Conservation (phyloP, 1,140 invertebrate species). For the Meloidogyne exigua region DNA sequence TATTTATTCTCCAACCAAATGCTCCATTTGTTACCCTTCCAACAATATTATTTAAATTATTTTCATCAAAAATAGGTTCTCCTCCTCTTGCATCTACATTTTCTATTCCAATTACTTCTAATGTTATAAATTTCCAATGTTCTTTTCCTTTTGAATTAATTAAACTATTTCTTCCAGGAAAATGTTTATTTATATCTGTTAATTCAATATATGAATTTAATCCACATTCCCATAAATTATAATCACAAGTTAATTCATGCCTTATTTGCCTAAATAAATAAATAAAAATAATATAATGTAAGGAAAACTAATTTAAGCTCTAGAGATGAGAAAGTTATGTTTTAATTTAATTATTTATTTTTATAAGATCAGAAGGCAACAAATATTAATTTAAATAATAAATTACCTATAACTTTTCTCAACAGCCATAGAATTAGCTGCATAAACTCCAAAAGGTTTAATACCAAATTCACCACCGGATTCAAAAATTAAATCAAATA, state of each 20-base stretch:
- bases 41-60: neutral
- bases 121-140: neutral
- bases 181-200: neutral
- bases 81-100: neutral
- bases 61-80: constrained; percentile 1
- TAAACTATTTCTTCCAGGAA: neutral
- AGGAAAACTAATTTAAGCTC: no score
- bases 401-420: neutral
- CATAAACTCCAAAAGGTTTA: constrained; percentile 5
- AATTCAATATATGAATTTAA: neutral
- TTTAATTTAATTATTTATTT: no score
- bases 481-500: neutral
- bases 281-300: no score
- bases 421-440: neutral
- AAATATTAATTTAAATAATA: neutral
- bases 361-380: no score
- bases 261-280: neutral
- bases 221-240: constrained; percentile 4
- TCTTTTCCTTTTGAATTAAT: neutral
- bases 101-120: neutral
- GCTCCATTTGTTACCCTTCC: neutral
- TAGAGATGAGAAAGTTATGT: no score
- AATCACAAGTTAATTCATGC: neutral
- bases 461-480: neutral
- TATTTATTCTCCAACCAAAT: neutral